Conservation (phyloP, 2,113 vertebrate genomes). For the Gnathonemus longibarbis region DNA sequence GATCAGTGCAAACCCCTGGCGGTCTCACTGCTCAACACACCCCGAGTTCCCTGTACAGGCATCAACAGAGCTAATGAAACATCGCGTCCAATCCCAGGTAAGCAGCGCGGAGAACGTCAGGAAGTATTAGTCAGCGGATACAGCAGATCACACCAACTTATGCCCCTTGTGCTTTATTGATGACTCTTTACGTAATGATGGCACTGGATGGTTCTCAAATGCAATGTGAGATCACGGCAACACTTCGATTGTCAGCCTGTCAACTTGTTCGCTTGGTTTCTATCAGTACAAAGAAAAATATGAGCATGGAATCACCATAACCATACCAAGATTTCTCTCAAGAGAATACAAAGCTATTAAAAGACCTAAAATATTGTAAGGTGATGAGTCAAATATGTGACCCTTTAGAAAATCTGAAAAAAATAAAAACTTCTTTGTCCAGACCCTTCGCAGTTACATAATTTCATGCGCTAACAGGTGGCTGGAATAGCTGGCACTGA, state of each 20-base stretch:
- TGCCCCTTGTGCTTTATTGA: conserved; percentile 50
- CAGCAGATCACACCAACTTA: conserved; percentile 53
- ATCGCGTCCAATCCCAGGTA: conserved; percentile 15
- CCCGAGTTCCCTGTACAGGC: background rate
- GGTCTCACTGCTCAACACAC: background rate
- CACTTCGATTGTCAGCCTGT: background rate
- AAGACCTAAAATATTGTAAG: background rate
- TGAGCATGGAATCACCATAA: background rate
- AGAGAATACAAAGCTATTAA: background rate
- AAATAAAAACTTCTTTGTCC: background rate
- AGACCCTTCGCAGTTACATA: background rate
- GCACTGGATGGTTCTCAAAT: background rate
- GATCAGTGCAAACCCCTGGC: background rate
- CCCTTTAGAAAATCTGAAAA: background rate
- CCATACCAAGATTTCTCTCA: background rate
- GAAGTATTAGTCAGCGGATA: conserved; percentile 61
- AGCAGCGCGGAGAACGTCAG: conserved; percentile 45
- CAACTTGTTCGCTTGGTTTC: background rate
- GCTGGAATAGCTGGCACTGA: conserved; percentile 34
- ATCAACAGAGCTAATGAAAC: background rate
- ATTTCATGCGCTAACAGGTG: background rate
- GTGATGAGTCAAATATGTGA: background rate
- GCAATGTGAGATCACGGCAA: background rate
- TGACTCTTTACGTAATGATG: background rate
- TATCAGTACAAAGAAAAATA: background rate